phyloP scores from a whole-genome alignment of 2,888 invertebrate genomes.

The Gari tellinella region DNA sequence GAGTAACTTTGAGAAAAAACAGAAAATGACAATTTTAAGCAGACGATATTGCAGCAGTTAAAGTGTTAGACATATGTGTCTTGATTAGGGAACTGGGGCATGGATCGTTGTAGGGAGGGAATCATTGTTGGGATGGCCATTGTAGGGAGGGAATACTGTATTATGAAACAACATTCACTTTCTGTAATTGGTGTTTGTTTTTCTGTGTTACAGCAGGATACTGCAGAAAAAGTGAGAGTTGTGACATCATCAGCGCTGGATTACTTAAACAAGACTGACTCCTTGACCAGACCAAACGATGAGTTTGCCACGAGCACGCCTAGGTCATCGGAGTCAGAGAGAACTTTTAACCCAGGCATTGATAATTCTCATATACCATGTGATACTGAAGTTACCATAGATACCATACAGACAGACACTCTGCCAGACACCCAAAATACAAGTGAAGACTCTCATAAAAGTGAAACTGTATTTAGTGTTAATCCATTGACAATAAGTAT shows the following conservation, averaged over 20 bases:
- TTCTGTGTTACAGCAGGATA: conserved; percentile 64
- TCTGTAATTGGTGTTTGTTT: neutral
- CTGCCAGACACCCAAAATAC: conserved; percentile 14
- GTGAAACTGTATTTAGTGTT: conserved; percentile 48
- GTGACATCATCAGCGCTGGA: conserved; percentile 74
- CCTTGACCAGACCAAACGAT: conserved; percentile 41
- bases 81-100: too few relatives aligned
- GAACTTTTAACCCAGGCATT: conserved; percentile 42
- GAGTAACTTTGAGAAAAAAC: too few relatives aligned
- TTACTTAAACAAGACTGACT: conserved; percentile 69
- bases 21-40: too few relatives aligned
- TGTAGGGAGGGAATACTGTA: too few relatives aligned
- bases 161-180: too few relatives aligned
- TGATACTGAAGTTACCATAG: conserved; percentile 45
- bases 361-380: conserved; percentile 34
- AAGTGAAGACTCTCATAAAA: conserved; percentile 51
- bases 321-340: conserved; percentile 43
- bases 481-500: conserved; percentile 36
- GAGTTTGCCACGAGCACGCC: conserved; percentile 63
- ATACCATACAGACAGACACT: conserved; percentile 6
- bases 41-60: too few relatives aligned
- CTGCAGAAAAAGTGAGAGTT: conserved; percentile 70
- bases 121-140: too few relatives aligned
- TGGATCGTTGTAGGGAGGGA: too few relatives aligned
- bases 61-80: too few relatives aligned